Evolutionary conservation across 2,113 vertebrate species (phyloP), one percentile per base, ranked within the genome.

Genomic region (Psammodynastes pulverulentus): DNA sequence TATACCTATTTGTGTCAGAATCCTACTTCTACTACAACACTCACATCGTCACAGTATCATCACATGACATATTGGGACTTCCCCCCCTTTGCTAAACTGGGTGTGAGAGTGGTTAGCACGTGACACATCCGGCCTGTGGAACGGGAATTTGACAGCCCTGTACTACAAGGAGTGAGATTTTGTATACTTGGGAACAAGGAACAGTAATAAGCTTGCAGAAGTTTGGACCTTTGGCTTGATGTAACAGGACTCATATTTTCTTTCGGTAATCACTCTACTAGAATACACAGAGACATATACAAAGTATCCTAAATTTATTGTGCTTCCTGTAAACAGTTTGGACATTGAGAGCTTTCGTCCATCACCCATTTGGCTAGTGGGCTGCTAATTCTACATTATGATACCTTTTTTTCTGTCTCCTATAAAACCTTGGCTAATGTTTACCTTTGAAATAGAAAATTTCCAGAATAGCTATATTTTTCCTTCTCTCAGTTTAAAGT

Each of bases 391-490:
- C 84, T 46, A 46, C 45, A 43, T 9, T 85, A 45, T 24, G 23
- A 6, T 88, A 21, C 34, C 87, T 6, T 85, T n/a, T 79, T 89
- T 15, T 43, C 5, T 58, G 17, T 21, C 51, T 56, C 5, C 21
- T n/a, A 62, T 51, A 84, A 58, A 26, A n/a, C 1, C 67, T 9
- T 89, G 51, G 29, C 39, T 84, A 56, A 85, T 89, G n/a, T 89
- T 92, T 89, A 89, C 45, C 29, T 92, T 39, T 92, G 43, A 39
- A 89, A 26, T n/a, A 45, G 12, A 56, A 92, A 46, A 48, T 92
- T 92, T 92, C 67, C 62, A 39, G 51, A 54, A 85, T 10, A 39
- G 45, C 24, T 84, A 49, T 86, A 34, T 29, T 13, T 67, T 46
- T 39, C 39, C 43, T 46, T 17, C 26, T 19, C 90, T 21, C 23